Conservation (phyloP, 2,113 vertebrate species). For the Cyrtonyx montezumae region DNA sequence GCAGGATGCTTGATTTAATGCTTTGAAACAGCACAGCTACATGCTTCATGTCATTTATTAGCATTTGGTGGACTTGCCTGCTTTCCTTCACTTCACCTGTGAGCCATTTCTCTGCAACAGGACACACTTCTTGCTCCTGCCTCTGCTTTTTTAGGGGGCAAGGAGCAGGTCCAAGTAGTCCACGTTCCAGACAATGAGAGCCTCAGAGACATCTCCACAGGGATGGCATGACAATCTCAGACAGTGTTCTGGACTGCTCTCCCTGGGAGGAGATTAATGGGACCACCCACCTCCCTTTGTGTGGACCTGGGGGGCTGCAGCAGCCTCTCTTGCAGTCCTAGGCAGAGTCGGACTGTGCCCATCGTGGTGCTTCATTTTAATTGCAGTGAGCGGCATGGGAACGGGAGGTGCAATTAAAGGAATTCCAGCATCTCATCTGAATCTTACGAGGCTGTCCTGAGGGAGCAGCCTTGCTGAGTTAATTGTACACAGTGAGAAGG, state of each 20-base stretch:
- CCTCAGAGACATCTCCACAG: not conserved
- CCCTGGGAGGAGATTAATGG: not conserved
- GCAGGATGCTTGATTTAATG: not conserved
- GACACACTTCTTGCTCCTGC: not conserved
- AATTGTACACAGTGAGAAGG: not conserved
- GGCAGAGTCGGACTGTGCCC: not conserved
- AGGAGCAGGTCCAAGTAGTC: not conserved
- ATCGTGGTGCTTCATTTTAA: not conserved
- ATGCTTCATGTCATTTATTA: not conserved
- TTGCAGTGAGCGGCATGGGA: not conserved
- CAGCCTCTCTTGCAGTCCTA: not conserved
- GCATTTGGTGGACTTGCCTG: not conserved
- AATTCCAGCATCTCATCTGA: conserved; percentile 12
- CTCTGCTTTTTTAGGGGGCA: not conserved
- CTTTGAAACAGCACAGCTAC: not conserved
- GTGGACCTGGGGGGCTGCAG: not conserved
- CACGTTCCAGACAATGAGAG: not conserved
- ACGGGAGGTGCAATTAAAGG: not conserved
- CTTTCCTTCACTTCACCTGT: not conserved
- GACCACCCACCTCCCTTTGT: not conserved
- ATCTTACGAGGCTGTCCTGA: not conserved
- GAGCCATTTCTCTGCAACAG: not conserved
- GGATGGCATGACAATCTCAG: not conserved
- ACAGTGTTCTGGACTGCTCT: not conserved
- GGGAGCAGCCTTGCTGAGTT: not conserved